Base-by-base conservation (phyloP, 2,113 vertebrate genomes). In the Polypterus senegalus region DNA sequence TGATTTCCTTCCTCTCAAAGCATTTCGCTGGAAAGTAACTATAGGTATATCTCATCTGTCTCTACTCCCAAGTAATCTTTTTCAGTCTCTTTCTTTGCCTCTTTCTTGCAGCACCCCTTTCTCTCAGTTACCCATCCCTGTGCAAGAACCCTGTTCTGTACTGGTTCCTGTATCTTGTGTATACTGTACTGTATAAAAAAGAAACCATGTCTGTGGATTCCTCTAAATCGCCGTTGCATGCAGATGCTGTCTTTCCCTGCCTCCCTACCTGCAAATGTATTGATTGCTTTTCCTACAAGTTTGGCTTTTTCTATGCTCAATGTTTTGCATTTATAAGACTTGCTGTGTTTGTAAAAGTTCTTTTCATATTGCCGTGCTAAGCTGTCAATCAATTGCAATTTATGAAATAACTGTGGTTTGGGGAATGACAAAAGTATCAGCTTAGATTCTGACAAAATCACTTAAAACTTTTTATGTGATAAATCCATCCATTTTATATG, bases 21-120 rank as follows among this genome's bases (percentile, higher is more conserved):
- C 82, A 74, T 89, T 82, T 84, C 91, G 69, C 76, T 87, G 46
- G 89, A 88, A 89, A 83, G 76, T 90, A 86, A 91, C 76, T 82
- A 89, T 93, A 94, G 91, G 91, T 93, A 93, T 86, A 87, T 77
- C 73, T 75, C 74, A 68, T 80, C 65, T 71, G 71, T 73, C 75
- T 76, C 67, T 54, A 7, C n/a, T 47, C 46, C n/a, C 57, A 9
- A 49, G 8, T 49, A 2, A 7, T 62, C 70, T 74, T 69, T 4
- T 63, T 64, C 49, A 62, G 46, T 65, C 69, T 74, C 71, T 63
- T 70, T 60, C 67, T 10, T 3, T 64, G 67, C 70, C 59, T 65
- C 73, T 63, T 47, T 61, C 66, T 51, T 9, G 66, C 61, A 67
- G 44, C 57, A 27, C 65, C 54, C 62, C 67, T 61, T 45, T 6